Base-by-base conservation (phyloP, 2,888 invertebrate genomes). In the Sclerodermus sp. region DNA sequence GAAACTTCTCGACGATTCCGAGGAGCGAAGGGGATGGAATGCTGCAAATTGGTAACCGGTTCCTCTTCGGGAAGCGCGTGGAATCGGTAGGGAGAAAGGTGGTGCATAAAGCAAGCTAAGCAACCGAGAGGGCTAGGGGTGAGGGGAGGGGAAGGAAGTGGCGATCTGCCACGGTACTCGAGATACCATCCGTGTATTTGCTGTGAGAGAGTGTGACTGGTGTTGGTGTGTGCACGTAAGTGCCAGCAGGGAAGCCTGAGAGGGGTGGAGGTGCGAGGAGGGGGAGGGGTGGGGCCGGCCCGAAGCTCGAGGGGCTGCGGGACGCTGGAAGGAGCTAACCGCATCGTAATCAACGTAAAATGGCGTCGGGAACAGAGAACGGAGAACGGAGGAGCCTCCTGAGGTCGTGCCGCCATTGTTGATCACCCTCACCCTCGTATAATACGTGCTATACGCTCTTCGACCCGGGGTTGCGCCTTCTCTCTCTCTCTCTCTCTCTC, bases 341-440 rank as follows among this genome's bases (percentile, higher is more conserved):
- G 67, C 71, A 73, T 67, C 66, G 70, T 72, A 74, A 73, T 73
- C 74, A 71, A 74, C 68, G 67, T 70, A 69, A 74, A 74, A 73
- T 73, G 73, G 73, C 73, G 73, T 59, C 72, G 63, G 59, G 56
- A 72, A 60, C 61, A 57, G 59, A 50, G 62, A 57, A 55, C 57
- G 52, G 60, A 52, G 56, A 57, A 60, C 46, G 45, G 42, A 45
- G 44, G 55, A 57, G 52, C 55, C 59, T 55, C 59, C 55, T 53
- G 53, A 54, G 53, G 51, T 59, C 50, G 51, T 49, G 53, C 52
- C 60, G 60, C 60, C 60, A 60, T 60, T 57, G 55, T 60, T 52
- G 57, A 9, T 18, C 13, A 6, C 36, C 36, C 13, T 23, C 34
- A 12, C 15, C 36, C 38, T 31, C 30, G 37, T 39, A 29, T 39